Evolutionary conservation across 53 echinoderm and acorn worm species (phyloP).

Genomic region (Glandiceps talaboti): DNA sequence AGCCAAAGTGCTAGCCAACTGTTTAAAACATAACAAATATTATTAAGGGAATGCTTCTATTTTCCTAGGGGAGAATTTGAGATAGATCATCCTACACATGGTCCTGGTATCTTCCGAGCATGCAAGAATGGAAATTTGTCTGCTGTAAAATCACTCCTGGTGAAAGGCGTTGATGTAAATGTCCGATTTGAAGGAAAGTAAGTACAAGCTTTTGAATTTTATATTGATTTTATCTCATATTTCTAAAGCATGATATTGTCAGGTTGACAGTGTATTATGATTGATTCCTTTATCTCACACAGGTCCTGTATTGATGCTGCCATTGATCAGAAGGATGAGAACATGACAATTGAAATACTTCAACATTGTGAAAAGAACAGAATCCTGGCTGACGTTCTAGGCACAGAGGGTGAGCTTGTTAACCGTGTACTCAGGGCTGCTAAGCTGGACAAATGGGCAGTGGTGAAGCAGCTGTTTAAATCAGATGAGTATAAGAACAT

Average conservation of each 20-base stretch:
- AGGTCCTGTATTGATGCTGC: neutral
- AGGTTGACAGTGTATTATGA: neutral
- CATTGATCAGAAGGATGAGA: neutral
- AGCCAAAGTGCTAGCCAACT: no score
- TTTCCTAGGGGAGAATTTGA: neutral
- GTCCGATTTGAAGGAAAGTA: neutral
- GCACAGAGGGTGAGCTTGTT: neutral
- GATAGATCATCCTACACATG: neutral
- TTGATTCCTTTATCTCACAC: neutral
- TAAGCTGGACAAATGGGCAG: neutral
- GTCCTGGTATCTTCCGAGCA: neutral
- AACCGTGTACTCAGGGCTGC: neutral
- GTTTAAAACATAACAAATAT: no score
- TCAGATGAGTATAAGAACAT: neutral
- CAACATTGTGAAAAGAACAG: neutral
- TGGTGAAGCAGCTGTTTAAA: neutral
- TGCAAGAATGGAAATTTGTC: neutral
- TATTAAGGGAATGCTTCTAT: no score
- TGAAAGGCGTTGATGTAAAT: neutral
- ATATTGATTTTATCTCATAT: no score
- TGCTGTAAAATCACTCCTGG: neutral
- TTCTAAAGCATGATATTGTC: no score
- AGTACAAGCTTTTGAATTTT: no score
- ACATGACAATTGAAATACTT: neutral
- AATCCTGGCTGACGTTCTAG: neutral